Percentiles rank a stretch among this genome's conserved stretches.
These are phyloP conservation scores for Ranitomeya imitator DNA, from an alignment of 2,113 vertebrate species.

Conservation along the genomic window DNA sequence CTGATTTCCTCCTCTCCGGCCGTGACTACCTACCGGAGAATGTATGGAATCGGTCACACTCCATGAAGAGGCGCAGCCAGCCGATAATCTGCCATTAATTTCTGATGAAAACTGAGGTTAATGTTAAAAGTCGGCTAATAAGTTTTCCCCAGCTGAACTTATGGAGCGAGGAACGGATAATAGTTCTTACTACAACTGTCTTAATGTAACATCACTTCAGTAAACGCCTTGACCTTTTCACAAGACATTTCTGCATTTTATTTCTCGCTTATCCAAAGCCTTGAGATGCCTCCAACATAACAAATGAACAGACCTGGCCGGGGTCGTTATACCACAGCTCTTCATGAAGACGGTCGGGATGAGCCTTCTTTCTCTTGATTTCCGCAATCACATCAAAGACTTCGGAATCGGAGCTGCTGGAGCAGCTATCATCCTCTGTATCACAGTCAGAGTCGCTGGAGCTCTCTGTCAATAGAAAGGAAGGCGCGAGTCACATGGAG, in stretches of 20 bases:
- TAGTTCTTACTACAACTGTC: neutral
- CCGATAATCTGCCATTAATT: neutral
- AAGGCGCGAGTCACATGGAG: constrained; percentile 46
- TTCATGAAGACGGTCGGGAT: constrained; percentile 94
- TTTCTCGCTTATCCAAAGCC: neutral
- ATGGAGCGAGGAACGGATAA: neutral
- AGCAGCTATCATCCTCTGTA: constrained; percentile 89
- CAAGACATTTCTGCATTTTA: neutral
- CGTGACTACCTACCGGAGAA: neutral
- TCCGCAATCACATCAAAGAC: constrained; percentile 97
- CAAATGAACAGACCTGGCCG: constrained; percentile 82
- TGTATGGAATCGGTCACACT: too few species aligned
- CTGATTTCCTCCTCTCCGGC: neutral
- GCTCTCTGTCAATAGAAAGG: constrained; percentile 70
- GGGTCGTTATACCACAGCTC: constrained; percentile 99
- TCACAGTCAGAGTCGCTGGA: constrained; percentile 94
- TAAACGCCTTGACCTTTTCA: neutral
- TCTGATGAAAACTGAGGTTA: neutral
- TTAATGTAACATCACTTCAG: neutral
- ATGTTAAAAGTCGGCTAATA: neutral
- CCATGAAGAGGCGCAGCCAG: neutral
- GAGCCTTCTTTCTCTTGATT: constrained; percentile 97
- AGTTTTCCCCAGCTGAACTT: neutral
- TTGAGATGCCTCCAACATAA: neutral
- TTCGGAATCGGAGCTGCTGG: constrained; percentile 91